Conservation (phyloP, 2,113 vertebrate genomes). For the Urocynchramus pylzowi region DNA sequence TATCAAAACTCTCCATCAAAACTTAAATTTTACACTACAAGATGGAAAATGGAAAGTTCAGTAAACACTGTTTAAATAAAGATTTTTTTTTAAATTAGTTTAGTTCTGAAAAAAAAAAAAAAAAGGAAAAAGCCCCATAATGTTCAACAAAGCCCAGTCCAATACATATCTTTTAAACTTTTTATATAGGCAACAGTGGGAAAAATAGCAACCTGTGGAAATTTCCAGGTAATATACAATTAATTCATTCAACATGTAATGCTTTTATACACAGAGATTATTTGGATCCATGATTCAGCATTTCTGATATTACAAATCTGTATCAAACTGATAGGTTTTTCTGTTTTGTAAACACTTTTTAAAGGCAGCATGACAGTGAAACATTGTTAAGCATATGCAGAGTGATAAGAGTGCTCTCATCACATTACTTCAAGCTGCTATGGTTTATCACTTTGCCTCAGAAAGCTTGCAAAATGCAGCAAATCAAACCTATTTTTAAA, state of each 20-base stretch:
- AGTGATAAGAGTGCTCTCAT: background rate
- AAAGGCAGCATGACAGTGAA: background rate
- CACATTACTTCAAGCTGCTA: background rate
- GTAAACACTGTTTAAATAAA: background rate
- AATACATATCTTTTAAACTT: background rate
- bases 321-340: background rate
- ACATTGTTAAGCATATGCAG: background rate
- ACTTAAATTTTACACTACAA: background rate
- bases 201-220: background rate
- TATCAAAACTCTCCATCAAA: background rate
- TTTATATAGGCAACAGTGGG: background rate
- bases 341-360: background rate
- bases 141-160: background rate
- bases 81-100: background rate
- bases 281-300: background rate
- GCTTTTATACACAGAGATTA: background rate
- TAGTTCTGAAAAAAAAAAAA: background rate
- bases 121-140: background rate
- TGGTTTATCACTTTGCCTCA: slow-evolving; percentile 26
- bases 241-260: background rate
- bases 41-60: background rate
- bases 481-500: slow-evolving; percentile 51
- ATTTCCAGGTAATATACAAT: background rate
- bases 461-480: slow-evolving; percentile 19
- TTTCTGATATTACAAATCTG: background rate